Evolutionary conservation across 2,113 vertebrate genomes (phyloP), one percentile per base, ranked within the genome.

Genomic region (Salvelinus sp.): DNA sequence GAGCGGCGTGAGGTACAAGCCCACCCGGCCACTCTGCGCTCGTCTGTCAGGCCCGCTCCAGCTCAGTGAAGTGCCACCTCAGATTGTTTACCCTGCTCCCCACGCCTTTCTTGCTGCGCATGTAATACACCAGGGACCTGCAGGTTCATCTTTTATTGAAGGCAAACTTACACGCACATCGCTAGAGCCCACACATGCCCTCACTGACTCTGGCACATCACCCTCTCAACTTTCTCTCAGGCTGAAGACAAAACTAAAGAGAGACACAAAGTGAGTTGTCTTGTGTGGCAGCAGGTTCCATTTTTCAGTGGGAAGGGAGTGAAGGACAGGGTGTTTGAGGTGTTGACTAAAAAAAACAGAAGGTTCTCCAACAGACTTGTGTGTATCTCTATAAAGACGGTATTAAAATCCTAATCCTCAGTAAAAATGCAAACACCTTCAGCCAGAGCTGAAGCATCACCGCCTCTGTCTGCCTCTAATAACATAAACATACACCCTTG

Each of bases 91-190:
- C 82, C 82, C 74, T 67, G 81, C 72, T 84, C 82, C 78, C 81
- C 69, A 74, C 81, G 76, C 38, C 75, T 86, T 82, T 73, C 78
- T 79, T 63, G 79, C 66, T 83, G 79, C 80, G 86, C 82, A 83
- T 82, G 81, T 83, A 89, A 87, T 88, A 87, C 87, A 68, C 84
- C 18, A 67, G 88, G 81, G 86, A 90, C 84, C 66, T 27, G 65
- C 85, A 85, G 88, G 86, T 88, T 91, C 91, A 90, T 91, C 83
- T 90, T 92, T 91, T 90, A 91, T 91, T 92, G 88, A 92, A 89
- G 79, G 73, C 73, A 65, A 79, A 79, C 77, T 81, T 79, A 83
- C 79, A 86, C 57, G 72, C 87, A 88, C 78, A 79, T 72, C 64
- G 63, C 77, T 81, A 71, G 78, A 81, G 78, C 84, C 82, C 85